phyloP scores from a whole-genome alignment of 1,140 invertebrate genomes.

The Ditylenchus dipsaci region DNA sequence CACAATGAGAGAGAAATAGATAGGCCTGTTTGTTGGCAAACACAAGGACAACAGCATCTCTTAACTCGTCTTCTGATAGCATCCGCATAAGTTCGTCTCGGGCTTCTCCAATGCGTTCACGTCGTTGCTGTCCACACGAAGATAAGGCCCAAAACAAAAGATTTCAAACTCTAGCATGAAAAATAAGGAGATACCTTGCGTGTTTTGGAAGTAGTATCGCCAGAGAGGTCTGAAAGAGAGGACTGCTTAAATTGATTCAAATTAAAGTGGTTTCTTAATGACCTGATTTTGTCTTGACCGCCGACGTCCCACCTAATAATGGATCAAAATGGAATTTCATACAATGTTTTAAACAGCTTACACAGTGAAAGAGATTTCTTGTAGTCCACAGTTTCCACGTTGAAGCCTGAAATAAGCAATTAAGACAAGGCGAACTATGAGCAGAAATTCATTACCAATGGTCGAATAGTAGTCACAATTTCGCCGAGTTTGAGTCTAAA shows the following conservation, averaged over 20 bases:
- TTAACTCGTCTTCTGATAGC: conserved; percentile 71
- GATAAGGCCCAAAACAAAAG: conserved; percentile 71
- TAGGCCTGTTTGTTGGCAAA: conserved; percentile 93
- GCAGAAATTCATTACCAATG: conserved; percentile 74
- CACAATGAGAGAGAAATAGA: background rate
- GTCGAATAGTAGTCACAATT: conserved; percentile 99
- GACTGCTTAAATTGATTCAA: no score
- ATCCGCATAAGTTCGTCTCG: conserved; percentile 76
- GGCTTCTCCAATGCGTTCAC: conserved; percentile 89
- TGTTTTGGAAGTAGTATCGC: conserved; percentile 59
- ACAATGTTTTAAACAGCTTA: conserved; percentile 63
- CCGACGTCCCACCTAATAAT: conserved; percentile 62
- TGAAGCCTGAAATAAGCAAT: background rate
- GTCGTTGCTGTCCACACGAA: conserved; percentile 97
- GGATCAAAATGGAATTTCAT: conserved; percentile 58
- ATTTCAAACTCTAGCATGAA: conserved; percentile 15
- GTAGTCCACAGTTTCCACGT: conserved; percentile 51
- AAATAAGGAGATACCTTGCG: conserved; percentile 41
- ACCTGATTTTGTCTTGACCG: conserved; percentile 63
- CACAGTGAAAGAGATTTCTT: conserved; percentile 70
- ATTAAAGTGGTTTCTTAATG: no score
- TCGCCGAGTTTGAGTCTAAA: conserved; percentile 75
- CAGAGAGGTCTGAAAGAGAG: conserved; percentile 47
- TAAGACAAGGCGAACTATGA: background rate
- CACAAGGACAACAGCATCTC: conserved; percentile 78